Base-by-base conservation (phyloP, 2,888 invertebrate genomes). In the Oligia strigilis region DNA sequence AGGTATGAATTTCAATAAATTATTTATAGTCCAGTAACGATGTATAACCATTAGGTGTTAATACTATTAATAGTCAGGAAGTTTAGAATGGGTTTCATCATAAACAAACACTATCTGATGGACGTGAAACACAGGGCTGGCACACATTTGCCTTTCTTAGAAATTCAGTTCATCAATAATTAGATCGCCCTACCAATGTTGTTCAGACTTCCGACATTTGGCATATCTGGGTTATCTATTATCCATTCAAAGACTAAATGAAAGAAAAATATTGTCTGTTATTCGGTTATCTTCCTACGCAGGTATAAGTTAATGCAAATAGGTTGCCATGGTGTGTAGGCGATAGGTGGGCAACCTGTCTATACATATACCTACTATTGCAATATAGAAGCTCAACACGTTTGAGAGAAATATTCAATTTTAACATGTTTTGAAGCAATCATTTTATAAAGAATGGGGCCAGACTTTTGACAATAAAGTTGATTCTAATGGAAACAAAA, bases 81-180 rank as follows among this genome's bases (percentile, higher is more conserved):
- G 88, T 88, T 78, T 76, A 78, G 87, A 91, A 92, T 87, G 85
- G 86, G 70, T 81, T 77, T 65, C 84, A 82, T 91, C 88, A 88
- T 93, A 93, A 92, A 93, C 90, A 93, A 92, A 92, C 88, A 88
- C 80, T 86, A 89, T 89, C 87, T 89, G 90, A 92, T 90, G 90
- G 90, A 91, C 80, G 86, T 67, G 80, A 84, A 88, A 76, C 87
- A 89, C 71, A 89, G 88, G 87, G 87, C 86, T 79, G 81, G 75
- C 80, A 62, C 72, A 80, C 77, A 80, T 85, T 75, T 70, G 82
- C 72, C 80, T 78, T 84, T 76, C 84, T 85, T 72, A 64, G 81
- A 73, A 84, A 75, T 72, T 70, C 23, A 65, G 80, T 76, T 77
- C 72, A 81, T 75, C 49, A 72, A 80, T 80, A 80, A 84, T 80